Conservation (phyloP, 2,888 invertebrate genomes). For the Drosophila greeni region DNA sequence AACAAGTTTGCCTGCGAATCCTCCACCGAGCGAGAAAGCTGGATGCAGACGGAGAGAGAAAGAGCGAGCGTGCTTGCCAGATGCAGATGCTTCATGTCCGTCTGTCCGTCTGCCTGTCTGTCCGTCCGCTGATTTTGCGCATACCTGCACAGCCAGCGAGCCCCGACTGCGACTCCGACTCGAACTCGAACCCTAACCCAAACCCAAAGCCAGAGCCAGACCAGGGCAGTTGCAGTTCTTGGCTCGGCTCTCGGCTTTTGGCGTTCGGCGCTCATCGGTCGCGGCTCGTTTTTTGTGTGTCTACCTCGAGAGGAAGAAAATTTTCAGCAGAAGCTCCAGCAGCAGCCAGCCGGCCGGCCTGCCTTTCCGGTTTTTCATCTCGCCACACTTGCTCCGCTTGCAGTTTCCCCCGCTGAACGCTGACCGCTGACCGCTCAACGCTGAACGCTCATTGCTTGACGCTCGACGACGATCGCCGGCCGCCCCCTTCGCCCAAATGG, state of each 20-base stretch:
- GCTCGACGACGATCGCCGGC: background rate
- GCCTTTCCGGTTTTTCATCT: slow-evolving; percentile 41
- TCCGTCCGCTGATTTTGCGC: slow-evolving; percentile 49
- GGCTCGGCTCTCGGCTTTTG: background rate
- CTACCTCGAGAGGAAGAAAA: slow-evolving; percentile 43
- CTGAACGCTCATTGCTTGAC: slow-evolving; percentile 11
- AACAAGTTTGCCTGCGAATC: slow-evolving; percentile 41
- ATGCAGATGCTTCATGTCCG: slow-evolving; percentile 37
- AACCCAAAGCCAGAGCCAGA: background rate
- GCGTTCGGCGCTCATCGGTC: slow-evolving; percentile 1
- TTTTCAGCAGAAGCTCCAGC: slow-evolving; percentile 24
- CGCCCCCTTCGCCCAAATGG: slow-evolving; percentile 47
- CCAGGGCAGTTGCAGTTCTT: slow-evolving; percentile 4
- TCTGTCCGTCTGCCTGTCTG: background rate
- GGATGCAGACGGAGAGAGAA: background rate
- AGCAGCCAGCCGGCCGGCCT: slow-evolving; percentile 39
- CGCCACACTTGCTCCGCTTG: slow-evolving; percentile 24
- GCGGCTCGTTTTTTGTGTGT: slow-evolving; percentile 35
- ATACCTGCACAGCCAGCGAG: slow-evolving; percentile 49
- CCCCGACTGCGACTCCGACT: background rate
- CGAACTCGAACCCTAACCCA: background rate
- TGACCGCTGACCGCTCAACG: slow-evolving; percentile 12
- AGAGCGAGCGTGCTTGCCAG: slow-evolving; percentile 18
- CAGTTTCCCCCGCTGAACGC: slow-evolving; percentile 22
- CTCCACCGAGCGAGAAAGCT: slow-evolving; percentile 23